phyloP scores from a whole-genome alignment of 2,113 vertebrate genomes.

The Pelobates fuscus region DNA sequence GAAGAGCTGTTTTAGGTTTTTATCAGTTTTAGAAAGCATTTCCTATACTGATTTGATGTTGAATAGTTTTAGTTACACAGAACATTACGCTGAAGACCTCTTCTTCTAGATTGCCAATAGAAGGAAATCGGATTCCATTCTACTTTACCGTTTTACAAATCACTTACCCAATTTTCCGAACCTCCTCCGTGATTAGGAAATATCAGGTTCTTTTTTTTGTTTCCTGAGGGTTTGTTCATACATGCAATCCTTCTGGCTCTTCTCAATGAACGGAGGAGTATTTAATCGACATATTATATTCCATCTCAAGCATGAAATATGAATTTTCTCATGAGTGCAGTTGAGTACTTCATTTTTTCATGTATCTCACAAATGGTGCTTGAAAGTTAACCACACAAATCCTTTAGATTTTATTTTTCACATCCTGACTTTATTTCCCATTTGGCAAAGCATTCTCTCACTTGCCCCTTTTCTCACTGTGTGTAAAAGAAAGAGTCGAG shows the following conservation, averaged over 20 bases:
- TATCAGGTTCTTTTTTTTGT: slow-evolving; percentile 17
- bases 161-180: background rate
- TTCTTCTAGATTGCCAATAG: background rate
- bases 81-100: slow-evolving; percentile 1
- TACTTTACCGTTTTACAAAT: slow-evolving; percentile 11
- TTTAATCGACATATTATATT: slow-evolving; percentile 35
- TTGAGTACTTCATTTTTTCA: slow-evolving; percentile 36
- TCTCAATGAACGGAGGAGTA: slow-evolving; percentile 23
- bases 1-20: too few relatives aligned
- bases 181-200: background rate
- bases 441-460: background rate
- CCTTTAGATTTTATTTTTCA: slow-evolving; percentile 15
- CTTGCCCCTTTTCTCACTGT: too few relatives aligned
- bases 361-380: slow-evolving; percentile 43
- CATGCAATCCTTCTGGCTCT: slow-evolving; percentile 4
- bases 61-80: background rate
- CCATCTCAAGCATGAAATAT: slow-evolving; percentile 46
- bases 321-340: slow-evolving; percentile 46
- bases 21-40: background rate
- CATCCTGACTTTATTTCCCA: background rate
- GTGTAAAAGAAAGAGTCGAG: background rate
- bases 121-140: background rate
- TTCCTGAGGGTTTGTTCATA: slow-evolving; percentile 14
- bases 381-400: slow-evolving; percentile 47
- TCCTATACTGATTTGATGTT: background rate